These are phyloP conservation scores for Carassius carassius DNA, from an alignment of 2,113 vertebrate genomes.

Conservation along the genomic window DNA sequence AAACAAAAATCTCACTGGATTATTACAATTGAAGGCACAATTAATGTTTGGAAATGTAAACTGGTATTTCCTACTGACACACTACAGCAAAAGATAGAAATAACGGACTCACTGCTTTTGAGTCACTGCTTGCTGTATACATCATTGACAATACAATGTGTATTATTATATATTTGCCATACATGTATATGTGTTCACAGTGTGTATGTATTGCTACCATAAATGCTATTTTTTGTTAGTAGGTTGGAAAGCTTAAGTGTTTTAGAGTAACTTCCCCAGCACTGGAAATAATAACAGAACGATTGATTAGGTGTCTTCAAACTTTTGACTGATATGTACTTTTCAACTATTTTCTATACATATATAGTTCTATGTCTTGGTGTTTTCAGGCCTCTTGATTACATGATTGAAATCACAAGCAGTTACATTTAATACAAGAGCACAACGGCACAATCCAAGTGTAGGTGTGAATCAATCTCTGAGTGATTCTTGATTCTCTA, in stretches of 20 bases:
- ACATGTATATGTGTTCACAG: not conserved
- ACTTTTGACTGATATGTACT: not conserved
- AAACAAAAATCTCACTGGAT: too few species aligned
- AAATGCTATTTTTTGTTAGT: not conserved
- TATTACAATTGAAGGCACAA: too few species aligned
- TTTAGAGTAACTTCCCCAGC: not conserved
- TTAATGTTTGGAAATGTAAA: too few species aligned
- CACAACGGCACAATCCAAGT: not conserved
- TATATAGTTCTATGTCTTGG: not conserved
- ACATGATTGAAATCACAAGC: constrained; percentile 7
- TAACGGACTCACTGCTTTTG: too few species aligned
- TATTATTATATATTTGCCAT: not conserved
- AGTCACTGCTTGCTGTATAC: not conserved
- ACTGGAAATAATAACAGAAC: not conserved
- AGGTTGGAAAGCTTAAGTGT: not conserved
- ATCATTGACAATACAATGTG: not conserved
- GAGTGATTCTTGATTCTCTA: constrained; percentile 1
- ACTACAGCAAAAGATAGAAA: too few species aligned
- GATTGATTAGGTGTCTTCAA: not conserved
- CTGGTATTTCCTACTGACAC: too few species aligned
- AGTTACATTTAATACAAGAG: constrained; percentile 1
- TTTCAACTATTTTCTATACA: not conserved
- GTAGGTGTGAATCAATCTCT: constrained; percentile 21
- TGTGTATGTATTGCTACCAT: not conserved
- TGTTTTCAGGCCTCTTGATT: not conserved